Percentiles rank a stretch among this genome's conserved stretches.
Evolutionary conservation across 2,888 invertebrate species (phyloP).

Genomic region (Pachliopta kotzebuea): DNA sequence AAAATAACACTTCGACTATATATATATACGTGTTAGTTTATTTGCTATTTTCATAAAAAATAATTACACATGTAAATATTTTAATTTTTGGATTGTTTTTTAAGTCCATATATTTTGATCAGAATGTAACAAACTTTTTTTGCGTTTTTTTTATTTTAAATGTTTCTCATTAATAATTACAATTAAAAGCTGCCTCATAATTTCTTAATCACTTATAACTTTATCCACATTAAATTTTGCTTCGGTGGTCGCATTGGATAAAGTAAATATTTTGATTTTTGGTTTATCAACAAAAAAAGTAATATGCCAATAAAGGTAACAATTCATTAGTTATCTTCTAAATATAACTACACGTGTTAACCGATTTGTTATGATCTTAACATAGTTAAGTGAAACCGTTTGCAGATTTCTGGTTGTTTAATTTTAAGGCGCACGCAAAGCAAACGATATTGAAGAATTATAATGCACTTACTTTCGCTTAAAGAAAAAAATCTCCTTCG

Average conservation of each 20-base stretch:
- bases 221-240: too few relatives aligned
- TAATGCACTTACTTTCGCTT: conserved; percentile 39
- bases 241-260: too few relatives aligned
- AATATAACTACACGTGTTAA: not conserved
- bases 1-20: not conserved
- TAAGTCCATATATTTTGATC: too few relatives aligned
- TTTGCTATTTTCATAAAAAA: not conserved
- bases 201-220: too few relatives aligned
- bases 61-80: not conserved
- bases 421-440: conserved; percentile 56
- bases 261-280: too few relatives aligned
- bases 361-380: not conserved
- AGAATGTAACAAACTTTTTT: too few relatives aligned
- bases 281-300: too few relatives aligned
- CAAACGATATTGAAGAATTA: conserved; percentile 38
- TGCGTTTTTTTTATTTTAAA: too few relatives aligned
- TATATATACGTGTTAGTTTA: not conserved
- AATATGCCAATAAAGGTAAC: too few relatives aligned
- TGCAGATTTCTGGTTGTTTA: not conserved
- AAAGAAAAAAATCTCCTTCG: conserved; percentile 50
- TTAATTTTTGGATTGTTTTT: not conserved
- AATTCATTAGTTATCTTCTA: too few relatives aligned
- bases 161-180: too few relatives aligned
- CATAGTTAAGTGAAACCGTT: not conserved
- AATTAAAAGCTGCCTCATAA: too few relatives aligned